phyloP scores from a whole-genome alignment of 2,888 invertebrate species.

The Corbicula japonica region DNA sequence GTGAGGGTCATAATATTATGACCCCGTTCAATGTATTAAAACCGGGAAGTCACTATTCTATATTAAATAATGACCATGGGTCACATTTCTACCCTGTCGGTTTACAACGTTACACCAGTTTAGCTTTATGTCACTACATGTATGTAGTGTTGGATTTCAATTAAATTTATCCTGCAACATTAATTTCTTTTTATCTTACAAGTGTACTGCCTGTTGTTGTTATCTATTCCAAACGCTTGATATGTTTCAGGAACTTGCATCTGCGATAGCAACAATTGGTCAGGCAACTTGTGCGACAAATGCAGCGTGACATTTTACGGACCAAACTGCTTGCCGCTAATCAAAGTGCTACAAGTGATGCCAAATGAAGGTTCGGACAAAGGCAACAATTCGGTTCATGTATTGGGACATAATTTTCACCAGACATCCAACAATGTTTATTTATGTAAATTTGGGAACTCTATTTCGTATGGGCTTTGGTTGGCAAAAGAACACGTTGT shows the following conservation, averaged over 20 bases:
- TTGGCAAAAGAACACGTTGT: constrained; percentile 50
- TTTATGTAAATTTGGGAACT: constrained; percentile 57
- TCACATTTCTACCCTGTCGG: too few relatives aligned
- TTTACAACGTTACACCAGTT: too few relatives aligned
- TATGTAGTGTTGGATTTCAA: too few relatives aligned
- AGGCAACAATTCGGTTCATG: constrained; percentile 52
- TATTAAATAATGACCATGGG: too few relatives aligned
- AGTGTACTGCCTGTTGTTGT: too few relatives aligned
- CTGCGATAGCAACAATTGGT: constrained; percentile 64
- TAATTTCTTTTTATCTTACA: too few relatives aligned
- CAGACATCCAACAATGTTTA: constrained; percentile 51
- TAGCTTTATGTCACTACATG: too few relatives aligned
- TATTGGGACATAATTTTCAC: constrained; percentile 68
- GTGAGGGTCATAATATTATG: too few relatives aligned
- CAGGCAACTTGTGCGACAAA: constrained; percentile 65
- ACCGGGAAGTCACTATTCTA: too few relatives aligned
- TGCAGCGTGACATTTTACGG: constrained; percentile 70
- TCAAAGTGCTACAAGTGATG: constrained; percentile 44
- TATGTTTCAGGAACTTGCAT: constrained; percentile 52
- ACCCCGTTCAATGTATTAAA: too few relatives aligned
- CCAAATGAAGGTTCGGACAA: constrained; percentile 63
- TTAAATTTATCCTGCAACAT: too few relatives aligned
- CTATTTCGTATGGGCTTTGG: constrained; percentile 54
- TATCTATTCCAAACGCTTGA: too few relatives aligned
- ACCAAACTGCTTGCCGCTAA: constrained; percentile 64